Percentiles rank a stretch among this genome's conserved stretches.
Evolutionary conservation across 1,140 invertebrate genomes (phyloP).

Genomic region (Drosophila arizonae): DNA sequence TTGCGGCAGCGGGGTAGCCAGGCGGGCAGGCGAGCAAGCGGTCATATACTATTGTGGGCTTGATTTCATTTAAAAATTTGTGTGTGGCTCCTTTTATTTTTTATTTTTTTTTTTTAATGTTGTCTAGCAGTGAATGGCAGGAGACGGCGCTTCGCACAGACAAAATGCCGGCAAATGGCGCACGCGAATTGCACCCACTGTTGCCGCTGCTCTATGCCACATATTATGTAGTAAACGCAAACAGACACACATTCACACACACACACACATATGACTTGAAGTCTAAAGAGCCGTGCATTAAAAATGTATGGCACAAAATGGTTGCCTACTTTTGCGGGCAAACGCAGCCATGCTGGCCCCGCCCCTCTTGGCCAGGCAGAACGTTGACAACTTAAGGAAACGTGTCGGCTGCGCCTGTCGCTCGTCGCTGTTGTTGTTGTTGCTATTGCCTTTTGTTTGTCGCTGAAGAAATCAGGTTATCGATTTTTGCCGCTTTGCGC

Average conservation of each 20-base stretch:
- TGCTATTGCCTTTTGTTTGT: slow-evolving; percentile 37
- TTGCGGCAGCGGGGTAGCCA: no score
- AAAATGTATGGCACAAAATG: slow-evolving; percentile 38
- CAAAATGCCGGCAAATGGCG: slow-evolving; percentile 38
- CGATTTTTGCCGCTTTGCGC: slow-evolving; percentile 51
- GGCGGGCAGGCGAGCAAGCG: neutral
- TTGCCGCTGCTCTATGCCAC: slow-evolving; percentile 45
- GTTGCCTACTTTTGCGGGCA: slow-evolving; percentile 45
- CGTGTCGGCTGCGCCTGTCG: slow-evolving; percentile 38
- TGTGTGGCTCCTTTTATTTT: neutral
- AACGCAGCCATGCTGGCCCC: slow-evolving; percentile 3
- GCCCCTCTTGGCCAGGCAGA: neutral
- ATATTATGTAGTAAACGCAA: slow-evolving; percentile 35
- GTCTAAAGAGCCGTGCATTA: slow-evolving; percentile 35
- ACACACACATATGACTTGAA: slow-evolving; percentile 6
- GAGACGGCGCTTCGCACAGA: slow-evolving; percentile 20
- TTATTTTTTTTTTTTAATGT: slow-evolving; percentile 4
- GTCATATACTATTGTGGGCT: neutral
- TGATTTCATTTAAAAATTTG: slow-evolving; percentile 40
- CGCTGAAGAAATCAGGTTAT: slow-evolving; percentile 46
- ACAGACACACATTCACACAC: slow-evolving; percentile 22
- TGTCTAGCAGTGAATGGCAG: slow-evolving; percentile 16
- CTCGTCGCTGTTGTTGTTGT: slow-evolving; percentile 6
- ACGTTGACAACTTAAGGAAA: slow-evolving; percentile 45
- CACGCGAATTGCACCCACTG: slow-evolving; percentile 40